phyloP scores from a whole-genome alignment of 2,797 vertebrate genomes.

The Anomalospiza imberbis region DNA sequence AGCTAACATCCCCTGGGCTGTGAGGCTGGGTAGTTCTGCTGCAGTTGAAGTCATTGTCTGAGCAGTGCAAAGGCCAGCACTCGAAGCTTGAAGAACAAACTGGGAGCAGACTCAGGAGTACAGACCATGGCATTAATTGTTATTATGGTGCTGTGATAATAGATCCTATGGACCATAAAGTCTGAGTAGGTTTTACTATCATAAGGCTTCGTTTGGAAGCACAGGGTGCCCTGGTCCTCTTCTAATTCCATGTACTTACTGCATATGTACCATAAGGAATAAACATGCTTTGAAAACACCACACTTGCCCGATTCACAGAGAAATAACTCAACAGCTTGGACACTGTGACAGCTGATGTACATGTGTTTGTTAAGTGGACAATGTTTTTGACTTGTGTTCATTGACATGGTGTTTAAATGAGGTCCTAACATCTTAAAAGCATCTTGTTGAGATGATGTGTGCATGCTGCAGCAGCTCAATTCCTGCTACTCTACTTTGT shows the following conservation, averaged over 20 bases:
- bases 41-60: neutral
- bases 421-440: neutral
- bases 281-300: neutral
- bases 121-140: neutral
- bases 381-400: neutral
- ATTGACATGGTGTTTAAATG: neutral
- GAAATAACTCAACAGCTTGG: neutral
- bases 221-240: neutral
- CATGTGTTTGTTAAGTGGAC: neutral
- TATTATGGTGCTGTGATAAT: neutral
- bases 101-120: neutral
- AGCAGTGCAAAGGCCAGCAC: neutral
- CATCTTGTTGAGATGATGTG: neutral
- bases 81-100: neutral
- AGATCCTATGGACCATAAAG: neutral
- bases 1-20: fast-evolving
- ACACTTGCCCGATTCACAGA: neutral
- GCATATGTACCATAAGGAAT: neutral
- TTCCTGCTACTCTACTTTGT: neutral
- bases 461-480: neutral
- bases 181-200: neutral
- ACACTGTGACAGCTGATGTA: neutral
- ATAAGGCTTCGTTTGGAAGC: neutral
- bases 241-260: neutral
- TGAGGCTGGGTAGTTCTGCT: neutral